Evolutionary conservation across 1,140 invertebrate genomes (phyloP), one percentile per base, ranked within the genome.

Genomic region (Ostrea denselamellosa): DNA sequence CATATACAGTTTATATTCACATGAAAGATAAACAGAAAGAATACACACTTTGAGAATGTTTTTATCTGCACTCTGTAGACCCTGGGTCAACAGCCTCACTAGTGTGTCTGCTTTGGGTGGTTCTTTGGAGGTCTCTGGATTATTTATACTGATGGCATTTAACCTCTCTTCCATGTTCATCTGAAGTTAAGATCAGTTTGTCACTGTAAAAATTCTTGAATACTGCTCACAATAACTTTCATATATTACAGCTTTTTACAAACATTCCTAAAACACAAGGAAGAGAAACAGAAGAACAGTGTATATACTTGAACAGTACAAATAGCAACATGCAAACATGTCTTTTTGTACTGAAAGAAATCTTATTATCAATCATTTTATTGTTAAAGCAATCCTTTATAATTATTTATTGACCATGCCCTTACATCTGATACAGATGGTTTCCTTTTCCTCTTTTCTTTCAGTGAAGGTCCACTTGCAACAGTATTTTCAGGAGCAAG

Each of bases 121-220:
- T 62, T 91, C 87, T 58, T 62, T 90, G 0, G 84, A 82, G n/a
- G 81, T 68, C 17, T 89, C 51, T 10, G 92, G 85, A 53, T 92
- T 89, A 44, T 93, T 92, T 34, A 93, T 86, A 81, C 92, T 92
- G 52, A 94, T 93, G 2, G 93, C 93, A 89, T 93, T 92, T 22
- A 94, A 87, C 81, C 94, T 85, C 12, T 94, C 92, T 87, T 93
- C 93, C 89, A 95, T 91, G 0, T 92, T 92, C 92, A 95, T 92
- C 93, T 94, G 87, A 8, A 90, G 19, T 25, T 28, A 28, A 71
- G 12, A 25, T 25, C n/a, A 8, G 12, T 62, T n/a, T n/a, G 56
- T 62, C n/a, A 62, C 12, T 19, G 17, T 62, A 62, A n/a, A n/a
- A 62, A 62, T 17, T 62, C 17, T 19, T 19, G 54, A 62, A 2